These are phyloP conservation scores for Tokudaia muenninki DNA, from an alignment of 2,797 vertebrate genomes.

Conservation along the genomic window DNA sequence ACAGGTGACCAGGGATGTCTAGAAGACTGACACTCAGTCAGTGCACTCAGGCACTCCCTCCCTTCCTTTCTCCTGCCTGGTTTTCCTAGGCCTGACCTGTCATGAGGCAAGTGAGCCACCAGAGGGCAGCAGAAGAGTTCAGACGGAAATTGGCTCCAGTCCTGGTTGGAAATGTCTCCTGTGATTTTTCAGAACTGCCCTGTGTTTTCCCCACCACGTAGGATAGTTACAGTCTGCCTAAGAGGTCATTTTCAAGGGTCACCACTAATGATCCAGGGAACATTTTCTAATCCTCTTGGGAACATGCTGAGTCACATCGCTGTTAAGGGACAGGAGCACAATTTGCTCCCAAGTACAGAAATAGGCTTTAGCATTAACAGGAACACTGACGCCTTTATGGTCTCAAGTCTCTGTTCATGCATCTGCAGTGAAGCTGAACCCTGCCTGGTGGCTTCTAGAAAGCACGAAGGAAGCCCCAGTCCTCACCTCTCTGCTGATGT, in stretches of 20 bases:
- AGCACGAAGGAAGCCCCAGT: background rate
- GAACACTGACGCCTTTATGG: background rate
- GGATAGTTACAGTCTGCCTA: background rate
- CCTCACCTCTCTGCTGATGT: slow-evolving; percentile 97
- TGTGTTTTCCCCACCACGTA: background rate
- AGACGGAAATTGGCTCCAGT: background rate
- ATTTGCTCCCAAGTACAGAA: background rate
- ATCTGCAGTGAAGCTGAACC: background rate
- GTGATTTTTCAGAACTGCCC: slow-evolving; percentile 16
- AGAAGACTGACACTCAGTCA: background rate
- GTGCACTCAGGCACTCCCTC: background rate
- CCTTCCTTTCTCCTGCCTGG: background rate
- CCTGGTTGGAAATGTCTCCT: background rate
- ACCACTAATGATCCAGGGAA: background rate
- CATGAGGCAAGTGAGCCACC: slow-evolving; percentile 61
- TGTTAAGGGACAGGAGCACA: background rate
- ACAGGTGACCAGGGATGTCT: background rate
- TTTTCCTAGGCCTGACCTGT: slow-evolving; percentile 2
- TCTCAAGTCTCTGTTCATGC: background rate
- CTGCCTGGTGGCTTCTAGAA: background rate
- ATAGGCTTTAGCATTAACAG: background rate
- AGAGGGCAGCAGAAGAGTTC: slow-evolving; percentile 73
- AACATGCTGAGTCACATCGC: background rate
- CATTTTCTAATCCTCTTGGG: background rate
- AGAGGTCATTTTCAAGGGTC: background rate